phyloP scores from a whole-genome alignment of 2,113 vertebrate genomes.

The Neogale vison region DNA sequence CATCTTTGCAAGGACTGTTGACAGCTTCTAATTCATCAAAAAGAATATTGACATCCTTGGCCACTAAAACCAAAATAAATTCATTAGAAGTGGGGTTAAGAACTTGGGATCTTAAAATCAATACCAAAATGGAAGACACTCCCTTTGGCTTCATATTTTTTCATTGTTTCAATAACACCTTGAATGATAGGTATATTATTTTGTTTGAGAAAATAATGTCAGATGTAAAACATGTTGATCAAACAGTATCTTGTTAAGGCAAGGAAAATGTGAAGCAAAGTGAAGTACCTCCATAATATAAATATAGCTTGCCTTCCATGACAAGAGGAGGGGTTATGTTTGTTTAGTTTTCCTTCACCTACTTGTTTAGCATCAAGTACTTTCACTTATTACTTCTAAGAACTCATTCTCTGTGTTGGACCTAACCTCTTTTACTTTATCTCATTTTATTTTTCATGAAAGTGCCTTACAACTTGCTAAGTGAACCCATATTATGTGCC shows the following conservation, averaged over 20 bases:
- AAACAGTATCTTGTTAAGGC: background rate
- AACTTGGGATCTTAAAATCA: background rate
- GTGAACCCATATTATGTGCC: background rate
- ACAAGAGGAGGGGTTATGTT: background rate
- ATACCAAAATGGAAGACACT: background rate
- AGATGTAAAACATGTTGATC: background rate
- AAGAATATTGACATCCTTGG: conserved; percentile 92
- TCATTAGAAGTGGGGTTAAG: conserved; percentile 26
- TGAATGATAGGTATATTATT: background rate
- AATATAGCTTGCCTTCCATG: background rate
- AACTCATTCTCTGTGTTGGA: background rate
- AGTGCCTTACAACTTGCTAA: background rate
- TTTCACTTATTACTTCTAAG: conserved; percentile 15
- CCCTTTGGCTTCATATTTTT: background rate
- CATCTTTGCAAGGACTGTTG: conserved; percentile 92
- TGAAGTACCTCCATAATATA: background rate
- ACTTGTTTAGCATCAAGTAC: background rate
- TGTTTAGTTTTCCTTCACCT: background rate
- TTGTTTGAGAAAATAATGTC: background rate
- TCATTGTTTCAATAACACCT: background rate
- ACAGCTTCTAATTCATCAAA: conserved; percentile 89
- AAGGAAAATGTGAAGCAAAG: background rate
- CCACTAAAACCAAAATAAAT: conserved; percentile 84
- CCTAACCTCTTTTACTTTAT: background rate
- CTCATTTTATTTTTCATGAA: background rate